A percentile compares a stretch with the other conserved stretches of the same genome.
These are phyloP conservation scores for Zaprionus lachaisei DNA, from an alignment of 1,140 invertebrate genomes.

Conservation along the genomic window DNA sequence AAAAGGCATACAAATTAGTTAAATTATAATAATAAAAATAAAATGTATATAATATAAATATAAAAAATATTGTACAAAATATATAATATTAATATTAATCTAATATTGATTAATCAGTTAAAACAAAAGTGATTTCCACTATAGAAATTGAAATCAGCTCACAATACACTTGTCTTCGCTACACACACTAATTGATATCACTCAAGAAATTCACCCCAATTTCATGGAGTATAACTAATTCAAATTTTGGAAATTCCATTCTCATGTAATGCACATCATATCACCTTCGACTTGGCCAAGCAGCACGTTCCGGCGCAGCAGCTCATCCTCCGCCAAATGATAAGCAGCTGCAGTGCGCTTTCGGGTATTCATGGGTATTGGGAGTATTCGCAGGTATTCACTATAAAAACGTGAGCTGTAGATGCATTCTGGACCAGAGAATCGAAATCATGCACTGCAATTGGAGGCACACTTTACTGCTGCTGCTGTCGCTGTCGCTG, in stretches of 20 bases:
- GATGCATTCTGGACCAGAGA: background rate
- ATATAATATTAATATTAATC: too few relatives aligned
- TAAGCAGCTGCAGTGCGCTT: constrained; percentile 6
- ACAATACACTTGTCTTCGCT: too few relatives aligned
- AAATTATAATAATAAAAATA: too few relatives aligned
- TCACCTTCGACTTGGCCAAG: background rate
- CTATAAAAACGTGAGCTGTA: constrained; percentile 28
- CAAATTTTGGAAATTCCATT: background rate
- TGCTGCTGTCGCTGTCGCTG: constrained; percentile 33
- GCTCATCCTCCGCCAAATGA: constrained; percentile 11
- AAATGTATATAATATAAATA: too few relatives aligned
- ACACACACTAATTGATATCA: too few relatives aligned
- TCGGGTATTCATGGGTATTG: background rate
- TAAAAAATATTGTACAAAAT: too few relatives aligned
- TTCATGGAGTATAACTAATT: background rate
- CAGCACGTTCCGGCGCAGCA: constrained; percentile 14
- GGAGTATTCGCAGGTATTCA: background rate
- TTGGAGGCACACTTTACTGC: constrained; percentile 14
- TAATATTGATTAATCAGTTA: too few relatives aligned
- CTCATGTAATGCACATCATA: background rate
- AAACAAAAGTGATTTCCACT: too few relatives aligned
- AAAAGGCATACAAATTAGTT: too few relatives aligned
- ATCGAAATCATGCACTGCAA: constrained; percentile 20
- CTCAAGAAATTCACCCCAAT: background rate
- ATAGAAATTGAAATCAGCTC: too few relatives aligned